These are phyloP conservation scores for Lacanobia wlatinum DNA, from an alignment of 2,888 invertebrate species.

Conservation along the genomic window DNA sequence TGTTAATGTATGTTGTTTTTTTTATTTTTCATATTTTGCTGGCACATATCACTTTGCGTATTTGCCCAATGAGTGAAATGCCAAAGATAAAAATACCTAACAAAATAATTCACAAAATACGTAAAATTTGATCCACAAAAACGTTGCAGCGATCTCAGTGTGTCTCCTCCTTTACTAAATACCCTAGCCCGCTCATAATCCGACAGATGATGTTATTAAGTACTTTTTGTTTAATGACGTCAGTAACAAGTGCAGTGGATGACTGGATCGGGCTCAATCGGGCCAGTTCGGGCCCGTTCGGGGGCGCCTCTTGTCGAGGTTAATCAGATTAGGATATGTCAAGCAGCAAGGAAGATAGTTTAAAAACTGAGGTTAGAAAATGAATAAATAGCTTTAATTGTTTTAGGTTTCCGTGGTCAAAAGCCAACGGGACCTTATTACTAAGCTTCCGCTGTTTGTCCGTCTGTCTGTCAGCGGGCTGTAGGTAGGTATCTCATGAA, in stretches of 20 bases:
- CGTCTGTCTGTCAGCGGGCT: no score
- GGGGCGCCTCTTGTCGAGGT: constrained; percentile 45
- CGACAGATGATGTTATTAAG: constrained; percentile 74
- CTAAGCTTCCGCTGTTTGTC: no score
- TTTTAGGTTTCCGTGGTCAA: no score
- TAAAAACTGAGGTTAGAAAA: neutral
- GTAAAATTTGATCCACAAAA: neutral
- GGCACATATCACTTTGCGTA: no score
- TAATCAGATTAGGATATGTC: constrained; percentile 18
- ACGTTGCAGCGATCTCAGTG: constrained; percentile 41
- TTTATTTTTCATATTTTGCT: no score
- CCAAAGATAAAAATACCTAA: neutral
- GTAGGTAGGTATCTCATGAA: no score
- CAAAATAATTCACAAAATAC: neutral
- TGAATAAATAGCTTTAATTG: no score
- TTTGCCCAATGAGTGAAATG: no score
- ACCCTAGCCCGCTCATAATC: constrained; percentile 67
- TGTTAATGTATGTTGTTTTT: no score
- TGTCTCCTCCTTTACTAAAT: constrained; percentile 48
- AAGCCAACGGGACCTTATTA: no score
- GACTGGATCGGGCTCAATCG: constrained; percentile 2
- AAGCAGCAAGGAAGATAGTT: neutral
- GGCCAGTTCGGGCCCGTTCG: neutral
- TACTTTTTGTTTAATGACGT: constrained; percentile 54
- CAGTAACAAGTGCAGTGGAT: constrained; percentile 51